These are phyloP conservation scores for Adela reaumurella DNA, from an alignment of 2,888 invertebrate genomes.

Conservation along the genomic window DNA sequence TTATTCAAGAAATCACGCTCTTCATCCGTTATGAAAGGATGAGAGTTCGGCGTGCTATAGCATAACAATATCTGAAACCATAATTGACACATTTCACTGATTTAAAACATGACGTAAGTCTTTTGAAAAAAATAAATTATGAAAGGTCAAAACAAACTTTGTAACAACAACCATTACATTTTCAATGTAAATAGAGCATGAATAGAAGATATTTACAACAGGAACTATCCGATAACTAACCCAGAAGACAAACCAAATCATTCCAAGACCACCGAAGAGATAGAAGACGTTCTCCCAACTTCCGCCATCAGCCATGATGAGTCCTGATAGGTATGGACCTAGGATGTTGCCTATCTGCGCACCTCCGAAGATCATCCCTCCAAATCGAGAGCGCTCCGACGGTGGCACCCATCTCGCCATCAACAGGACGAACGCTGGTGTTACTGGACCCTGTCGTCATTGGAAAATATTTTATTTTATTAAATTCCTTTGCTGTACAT, in stretches of 20 bases:
- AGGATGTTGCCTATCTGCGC: conserved; percentile 52
- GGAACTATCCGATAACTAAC: conserved; percentile 16
- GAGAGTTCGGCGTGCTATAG: conserved; percentile 44
- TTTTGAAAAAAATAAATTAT: no score
- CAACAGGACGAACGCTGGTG: conserved; percentile 58
- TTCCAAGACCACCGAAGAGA: conserved; percentile 49
- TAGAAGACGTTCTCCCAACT: conserved; percentile 59
- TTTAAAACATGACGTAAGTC: no score
- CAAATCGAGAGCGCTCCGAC: conserved; percentile 51
- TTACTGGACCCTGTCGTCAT: conserved; percentile 50
- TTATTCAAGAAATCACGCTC: conserved; percentile 46
- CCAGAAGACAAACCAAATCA: conserved; percentile 53
- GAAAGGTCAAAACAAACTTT: no score
- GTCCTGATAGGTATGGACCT: conserved; percentile 47
- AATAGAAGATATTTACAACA: no score
- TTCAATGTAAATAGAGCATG: no score
- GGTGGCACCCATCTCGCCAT: conserved; percentile 60
- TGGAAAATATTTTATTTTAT: conserved; percentile 2
- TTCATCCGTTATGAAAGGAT: conserved; percentile 51
- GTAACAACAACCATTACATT: no score
- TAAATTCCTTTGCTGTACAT: not conserved
- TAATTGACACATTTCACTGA: no score
- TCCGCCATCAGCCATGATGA: conserved; percentile 36
- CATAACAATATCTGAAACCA: conserved; percentile 32
- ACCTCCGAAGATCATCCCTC: conserved; percentile 59